A percentile compares a stretch with the other conserved stretches of the same genome.
These are phyloP conservation scores for Mesochorus sp. DNA, from an alignment of 2,888 invertebrate species.

Conservation along the genomic window DNA sequence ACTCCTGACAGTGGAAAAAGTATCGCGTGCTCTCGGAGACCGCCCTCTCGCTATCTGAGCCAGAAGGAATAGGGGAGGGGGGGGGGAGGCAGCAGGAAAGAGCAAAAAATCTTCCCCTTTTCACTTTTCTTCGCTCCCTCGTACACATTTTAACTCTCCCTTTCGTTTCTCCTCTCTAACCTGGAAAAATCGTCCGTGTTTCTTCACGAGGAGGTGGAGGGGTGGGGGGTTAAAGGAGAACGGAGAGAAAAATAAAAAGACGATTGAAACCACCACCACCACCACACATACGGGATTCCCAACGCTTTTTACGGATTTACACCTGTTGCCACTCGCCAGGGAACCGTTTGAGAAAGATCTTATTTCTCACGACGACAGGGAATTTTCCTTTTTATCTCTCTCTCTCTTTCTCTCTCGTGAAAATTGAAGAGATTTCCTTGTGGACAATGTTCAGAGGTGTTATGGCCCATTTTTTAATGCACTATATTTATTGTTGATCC, in stretches of 20 bases:
- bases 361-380: no score
- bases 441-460: no score
- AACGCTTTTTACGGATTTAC: constrained; percentile 78
- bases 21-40: constrained; percentile 48
- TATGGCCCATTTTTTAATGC: no score
- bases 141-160: constrained; percentile 32
- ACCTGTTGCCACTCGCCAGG: constrained; percentile 78
- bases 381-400: constrained; percentile 69
- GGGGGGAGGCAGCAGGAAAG: constrained; percentile 5
- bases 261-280: neutral
- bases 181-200: constrained; percentile 39
- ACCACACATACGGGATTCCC: constrained; percentile 36
- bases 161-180: constrained; percentile 42
- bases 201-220: no score
- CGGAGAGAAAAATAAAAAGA: constrained; percentile 26
- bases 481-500: no score
- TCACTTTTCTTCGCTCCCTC: constrained; percentile 40
- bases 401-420: constrained; percentile 11
- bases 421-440: no score
- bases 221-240: no score
- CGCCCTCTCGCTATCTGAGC: constrained; percentile 16
- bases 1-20: constrained; percentile 29
- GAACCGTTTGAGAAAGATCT: constrained; percentile 68
- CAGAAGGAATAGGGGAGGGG: constrained; percentile 3
- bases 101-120: constrained; percentile 18